Conservation (phyloP, 2,113 vertebrate genomes). For the Misgurnus anguillicaudatus region DNA sequence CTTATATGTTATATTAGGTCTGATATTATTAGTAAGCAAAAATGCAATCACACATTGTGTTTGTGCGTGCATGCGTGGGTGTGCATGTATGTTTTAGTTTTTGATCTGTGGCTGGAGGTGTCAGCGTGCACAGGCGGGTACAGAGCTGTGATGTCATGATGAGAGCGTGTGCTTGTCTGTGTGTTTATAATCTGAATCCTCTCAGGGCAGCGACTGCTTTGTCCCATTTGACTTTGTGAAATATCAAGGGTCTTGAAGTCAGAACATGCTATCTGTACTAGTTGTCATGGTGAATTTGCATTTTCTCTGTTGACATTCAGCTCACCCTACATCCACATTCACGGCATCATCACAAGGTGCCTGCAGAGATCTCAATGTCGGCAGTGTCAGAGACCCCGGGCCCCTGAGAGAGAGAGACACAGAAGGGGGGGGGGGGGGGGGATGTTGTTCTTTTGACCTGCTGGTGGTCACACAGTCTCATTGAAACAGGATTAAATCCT, state of each 20-base stretch:
- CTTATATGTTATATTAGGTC: too few relatives aligned
- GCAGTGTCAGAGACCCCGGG: not conserved
- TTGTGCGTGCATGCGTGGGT: too few relatives aligned
- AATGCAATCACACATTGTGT: too few relatives aligned
- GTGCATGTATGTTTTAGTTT: too few relatives aligned
- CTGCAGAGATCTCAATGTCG: constrained; percentile 57
- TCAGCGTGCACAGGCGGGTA: constrained; percentile 38
- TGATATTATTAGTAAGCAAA: too few relatives aligned
- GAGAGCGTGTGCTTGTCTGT: constrained; percentile 8
- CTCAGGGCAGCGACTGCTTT: constrained; percentile 63
- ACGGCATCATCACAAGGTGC: constrained; percentile 47
- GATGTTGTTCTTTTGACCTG: constrained; percentile 1
- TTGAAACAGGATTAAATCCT: not conserved
- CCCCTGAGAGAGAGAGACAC: not conserved
- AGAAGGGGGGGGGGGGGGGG: too few relatives aligned
- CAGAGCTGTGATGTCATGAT: not conserved
- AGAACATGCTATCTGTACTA: constrained; percentile 72
- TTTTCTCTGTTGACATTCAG: constrained; percentile 69
- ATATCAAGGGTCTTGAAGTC: constrained; percentile 75
- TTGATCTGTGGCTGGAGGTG: constrained; percentile 5
- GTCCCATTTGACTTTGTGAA: constrained; percentile 78
- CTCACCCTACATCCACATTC: constrained; percentile 41
- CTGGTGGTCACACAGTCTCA: not conserved
- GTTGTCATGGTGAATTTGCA: constrained; percentile 74
- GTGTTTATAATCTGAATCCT: constrained; percentile 65